phyloP scores from a whole-genome alignment of 1,140 invertebrate species.

The Hestina assimilis region DNA sequence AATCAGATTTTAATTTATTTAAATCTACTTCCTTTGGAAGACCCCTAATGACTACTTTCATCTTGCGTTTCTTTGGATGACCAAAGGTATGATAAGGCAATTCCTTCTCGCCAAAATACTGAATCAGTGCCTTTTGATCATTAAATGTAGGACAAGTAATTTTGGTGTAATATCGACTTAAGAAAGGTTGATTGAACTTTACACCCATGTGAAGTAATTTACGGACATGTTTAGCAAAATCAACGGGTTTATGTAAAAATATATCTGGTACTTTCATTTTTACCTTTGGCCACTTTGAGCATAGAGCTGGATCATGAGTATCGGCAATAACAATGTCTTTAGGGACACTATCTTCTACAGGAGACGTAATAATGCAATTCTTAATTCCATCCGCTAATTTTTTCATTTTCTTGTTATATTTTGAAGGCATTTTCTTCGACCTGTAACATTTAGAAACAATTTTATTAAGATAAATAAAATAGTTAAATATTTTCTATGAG shows the following conservation, averaged over 20 bases:
- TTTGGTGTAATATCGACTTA: conserved; percentile 34
- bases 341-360: not conserved
- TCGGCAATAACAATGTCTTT: no score
- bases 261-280: conserved; percentile 43
- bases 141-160: conserved; percentile 38
- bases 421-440: conserved; percentile 4
- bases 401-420: not conserved
- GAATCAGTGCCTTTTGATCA: conserved; percentile 36
- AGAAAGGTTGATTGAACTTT: conserved; percentile 36
- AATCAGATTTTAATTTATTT: conserved; percentile 31
- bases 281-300: conserved; percentile 36
- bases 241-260: conserved; percentile 46
- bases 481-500: not conserved
- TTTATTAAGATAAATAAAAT: no score
- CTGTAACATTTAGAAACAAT: no score
- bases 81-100: conserved; percentile 54
- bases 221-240: conserved; percentile 38
- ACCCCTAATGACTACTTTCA: conserved; percentile 50
- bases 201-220: conserved; percentile 36
- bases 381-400: conserved; percentile 1
- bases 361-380: not conserved
- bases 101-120: conserved; percentile 47
- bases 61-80: conserved; percentile 41
- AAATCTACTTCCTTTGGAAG: conserved; percentile 40
- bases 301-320: conserved; percentile 16